Evolutionary conservation across 2,888 invertebrate genomes (phyloP).

Genomic region (Plutella xylostella): DNA sequence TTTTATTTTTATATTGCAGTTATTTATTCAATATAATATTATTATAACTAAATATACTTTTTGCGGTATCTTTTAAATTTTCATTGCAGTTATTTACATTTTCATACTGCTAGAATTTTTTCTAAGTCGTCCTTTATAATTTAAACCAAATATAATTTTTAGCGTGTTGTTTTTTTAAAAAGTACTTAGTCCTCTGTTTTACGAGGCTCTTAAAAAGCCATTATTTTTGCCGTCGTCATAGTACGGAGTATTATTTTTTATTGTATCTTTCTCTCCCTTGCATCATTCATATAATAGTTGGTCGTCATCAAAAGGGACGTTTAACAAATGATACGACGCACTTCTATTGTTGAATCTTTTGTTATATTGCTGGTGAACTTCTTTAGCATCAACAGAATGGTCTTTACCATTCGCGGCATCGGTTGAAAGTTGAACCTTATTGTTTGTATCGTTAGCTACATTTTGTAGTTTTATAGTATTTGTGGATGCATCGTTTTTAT

Average conservation of each 20-base stretch:
- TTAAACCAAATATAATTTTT: no score
- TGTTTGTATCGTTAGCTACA: constrained; percentile 10
- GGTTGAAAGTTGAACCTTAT: constrained; percentile 22
- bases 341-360: constrained; percentile 63
- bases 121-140: no score
- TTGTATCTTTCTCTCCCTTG: constrained; percentile 34
- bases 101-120: no score
- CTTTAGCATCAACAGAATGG: constrained; percentile 25
- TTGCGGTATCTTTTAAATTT: no score
- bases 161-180: no score
- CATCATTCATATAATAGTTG: constrained; percentile 65
- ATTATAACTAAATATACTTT: background rate
- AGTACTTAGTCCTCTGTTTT: no score
- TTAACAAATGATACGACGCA: constrained; percentile 67
- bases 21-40: background rate
- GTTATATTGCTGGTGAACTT: constrained; percentile 49
- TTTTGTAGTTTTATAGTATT: constrained; percentile 14
- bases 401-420: no score
- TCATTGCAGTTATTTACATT: no score
- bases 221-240: constrained; percentile 20
- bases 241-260: constrained; percentile 36
- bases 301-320: constrained; percentile 64
- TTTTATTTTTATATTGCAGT: background rate
- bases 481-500: constrained; percentile 31
- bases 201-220: background rate